Evolutionary conservation across 2,797 vertebrate genomes (phyloP), one percentile per base, ranked within the genome.

Genomic region (Melanotaenia boesemani): DNA sequence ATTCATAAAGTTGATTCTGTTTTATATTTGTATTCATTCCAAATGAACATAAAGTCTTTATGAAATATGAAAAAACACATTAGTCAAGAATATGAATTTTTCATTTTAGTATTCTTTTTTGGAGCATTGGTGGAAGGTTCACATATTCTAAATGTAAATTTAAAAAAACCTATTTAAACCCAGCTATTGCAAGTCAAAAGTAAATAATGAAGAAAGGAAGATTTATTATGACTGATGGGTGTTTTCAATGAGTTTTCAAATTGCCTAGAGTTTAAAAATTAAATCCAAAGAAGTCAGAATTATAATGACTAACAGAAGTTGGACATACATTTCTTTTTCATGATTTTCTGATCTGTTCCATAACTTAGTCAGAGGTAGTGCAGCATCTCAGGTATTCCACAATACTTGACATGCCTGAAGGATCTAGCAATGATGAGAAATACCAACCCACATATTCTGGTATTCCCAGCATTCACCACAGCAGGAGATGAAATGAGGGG

Each of bases 401-500:
- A 68, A 80, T 59, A 67, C 61, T 65, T 57, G 54, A 54, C 52
- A 36, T 41, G 70, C 60, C 76, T 58, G 70, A 65, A 65, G 68
- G 69, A 65, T 67, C 64, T 1, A 9, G 46, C 77, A 37, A 10
- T 32, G 74, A 86, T 82, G 73, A 37, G 44, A 34, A 76, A 82
- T 8, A 59, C 74, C 69, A 68, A 76, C 37, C 80, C 76, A 41
- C 70, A 18, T 32, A 58, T 61, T 69, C 76, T 80, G 77, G 63
- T 70, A 60, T 74, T 77, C 65, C 63, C 69, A 32, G 72, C 46
- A 16, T 76, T 85, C 77, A 79, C 71, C 59, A n/a, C 67, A 79
- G 81, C 67, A 46, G 48, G 65, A 67, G 71, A 86, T 77, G 76
- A 86, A 83, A 83, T 39, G 62, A 81, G 57, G 32, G 67, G 71